Evolutionary conservation across 92 coral and sea anemone species (phyloP).

Genomic region (Actinostola sp.): DNA sequence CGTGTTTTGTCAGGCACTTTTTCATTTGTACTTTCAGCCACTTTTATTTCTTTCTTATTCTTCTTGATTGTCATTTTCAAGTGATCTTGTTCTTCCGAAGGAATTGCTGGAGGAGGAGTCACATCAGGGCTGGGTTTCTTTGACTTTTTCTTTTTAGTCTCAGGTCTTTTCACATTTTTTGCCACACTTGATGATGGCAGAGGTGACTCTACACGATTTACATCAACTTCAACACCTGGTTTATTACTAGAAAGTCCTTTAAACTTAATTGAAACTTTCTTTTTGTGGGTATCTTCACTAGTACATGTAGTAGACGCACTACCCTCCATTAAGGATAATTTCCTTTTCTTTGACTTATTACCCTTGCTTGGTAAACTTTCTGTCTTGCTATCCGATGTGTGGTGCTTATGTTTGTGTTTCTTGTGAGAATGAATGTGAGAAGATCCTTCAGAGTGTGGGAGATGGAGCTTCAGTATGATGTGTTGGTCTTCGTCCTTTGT

Average conservation of each 20-base stretch:
- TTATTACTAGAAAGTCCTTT: conserved; percentile 65
- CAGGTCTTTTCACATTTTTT: conserved; percentile 15
- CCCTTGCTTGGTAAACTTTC: conserved; percentile 7
- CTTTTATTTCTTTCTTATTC: conserved; percentile 35
- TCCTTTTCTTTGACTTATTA: conserved; percentile 22
- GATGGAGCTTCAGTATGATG: conserved; percentile 83
- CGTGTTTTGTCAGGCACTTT: not conserved
- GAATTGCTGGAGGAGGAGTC: conserved; percentile 1
- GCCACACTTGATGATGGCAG: conserved; percentile 4
- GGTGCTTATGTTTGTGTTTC: conserved; percentile 57
- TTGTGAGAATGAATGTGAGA: conserved; percentile 26
- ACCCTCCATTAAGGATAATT: conserved; percentile 19
- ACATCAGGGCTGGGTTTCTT: conserved; percentile 14
- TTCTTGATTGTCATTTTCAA: conserved; percentile 91
- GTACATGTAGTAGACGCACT: conserved; percentile 10
- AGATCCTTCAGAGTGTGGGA: conserved; percentile 69
- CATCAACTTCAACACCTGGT: conserved; percentile 44
- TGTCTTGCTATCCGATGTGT: conserved; percentile 27
- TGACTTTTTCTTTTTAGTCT: conserved; percentile 49
- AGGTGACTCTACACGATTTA: conserved; percentile 12
- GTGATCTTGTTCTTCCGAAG: conserved; percentile 53
- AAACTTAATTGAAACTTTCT: conserved; percentile 76
- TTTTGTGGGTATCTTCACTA: conserved; percentile 35
- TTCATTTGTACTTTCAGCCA: not conserved
- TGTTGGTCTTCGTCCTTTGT: conserved; percentile 75